Base-by-base conservation (phyloP, 2,113 vertebrate genomes). In the Dunckerocampus dactyliophorus region DNA sequence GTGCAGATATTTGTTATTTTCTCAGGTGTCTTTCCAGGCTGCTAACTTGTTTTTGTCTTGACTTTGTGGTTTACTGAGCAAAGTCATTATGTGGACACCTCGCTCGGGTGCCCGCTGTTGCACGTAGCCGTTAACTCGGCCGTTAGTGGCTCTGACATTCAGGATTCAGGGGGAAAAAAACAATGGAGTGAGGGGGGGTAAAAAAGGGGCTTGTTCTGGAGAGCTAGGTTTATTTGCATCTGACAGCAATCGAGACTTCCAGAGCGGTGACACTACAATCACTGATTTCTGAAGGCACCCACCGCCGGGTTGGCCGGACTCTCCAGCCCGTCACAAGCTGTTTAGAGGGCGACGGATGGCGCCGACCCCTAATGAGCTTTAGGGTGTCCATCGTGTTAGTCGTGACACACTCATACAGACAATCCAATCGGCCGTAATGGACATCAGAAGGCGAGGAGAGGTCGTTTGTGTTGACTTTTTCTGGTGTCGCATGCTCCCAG, bases 241-340 rank as follows among this genome's bases (percentile, higher is more conserved):
- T 48, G 63, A 17, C 42, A 58, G 48, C 53, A 71, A 69, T 76
- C 52, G 70, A 54, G 46, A n/a, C 51, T 54, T 75, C 37, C 11
- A 78, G 47, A 48, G 39, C 39, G 39, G 39, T 43, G 39, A 43
- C 39, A 43, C 59, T 24, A 20, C 51, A 51, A 34, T 56, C 70
- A 76, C 75, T 60, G 67, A 72, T 77, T 78, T 74, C 63, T 67
- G 47, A 71, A 39, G 24, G 14, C 37, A 72, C 65, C 68, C 74
- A 65, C 67, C 1, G 4, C 3, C 65, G 58, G 80, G 58, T 47
- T 69, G 4, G 59, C 43, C 20, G 24, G 82, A 77, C 73, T 83
- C 73, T 83, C 61, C 60, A 12, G 79, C 67, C 85, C 82, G 83
- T 87, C 85, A 87, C 72, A 77, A 85, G 55, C 75, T 73, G 74